Conservation (phyloP, 2,888 invertebrate genomes). For the Acleris cristana region DNA sequence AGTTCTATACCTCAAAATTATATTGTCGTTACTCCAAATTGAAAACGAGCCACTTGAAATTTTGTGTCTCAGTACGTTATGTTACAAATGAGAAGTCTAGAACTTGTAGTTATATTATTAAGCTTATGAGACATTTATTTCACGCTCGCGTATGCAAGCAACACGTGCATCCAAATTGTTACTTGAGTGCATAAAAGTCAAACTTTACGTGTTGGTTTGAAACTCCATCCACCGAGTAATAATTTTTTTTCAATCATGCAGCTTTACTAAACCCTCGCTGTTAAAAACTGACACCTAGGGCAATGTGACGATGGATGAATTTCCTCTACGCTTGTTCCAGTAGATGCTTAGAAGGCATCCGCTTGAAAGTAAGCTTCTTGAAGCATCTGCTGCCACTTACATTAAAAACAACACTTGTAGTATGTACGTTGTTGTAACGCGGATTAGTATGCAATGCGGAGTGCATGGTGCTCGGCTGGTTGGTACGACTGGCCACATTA, state of each 20-base stretch:
- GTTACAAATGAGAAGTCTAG: too few species aligned
- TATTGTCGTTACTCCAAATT: too few species aligned
- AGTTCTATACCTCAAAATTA: neutral
- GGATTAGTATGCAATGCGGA: neutral
- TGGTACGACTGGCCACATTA: constrained; percentile 41
- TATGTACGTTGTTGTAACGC: neutral
- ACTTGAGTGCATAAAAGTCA: constrained; percentile 17
- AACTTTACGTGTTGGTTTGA: constrained; percentile 15
- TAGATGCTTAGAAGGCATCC: too few species aligned
- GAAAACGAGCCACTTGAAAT: too few species aligned
- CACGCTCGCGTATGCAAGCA: constrained; percentile 4
- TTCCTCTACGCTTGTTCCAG: too few species aligned
- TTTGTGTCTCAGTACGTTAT: too few species aligned
- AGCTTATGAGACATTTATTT: neutral
- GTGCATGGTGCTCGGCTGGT: constrained; percentile 4
- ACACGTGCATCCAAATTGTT: constrained; percentile 22
- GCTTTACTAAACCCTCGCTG: neutral
- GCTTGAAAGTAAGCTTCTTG: too few species aligned
- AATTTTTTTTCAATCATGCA: neutral
- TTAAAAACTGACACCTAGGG: too few species aligned
- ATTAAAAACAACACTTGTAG: too few species aligned
- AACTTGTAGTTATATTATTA: too few species aligned
- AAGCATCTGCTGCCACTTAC: too few species aligned
- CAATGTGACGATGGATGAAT: too few species aligned
- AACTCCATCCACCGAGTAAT: constrained; percentile 16